phyloP scores from a whole-genome alignment of 2,888 invertebrate species.

The Temnothorax ravouxi region DNA sequence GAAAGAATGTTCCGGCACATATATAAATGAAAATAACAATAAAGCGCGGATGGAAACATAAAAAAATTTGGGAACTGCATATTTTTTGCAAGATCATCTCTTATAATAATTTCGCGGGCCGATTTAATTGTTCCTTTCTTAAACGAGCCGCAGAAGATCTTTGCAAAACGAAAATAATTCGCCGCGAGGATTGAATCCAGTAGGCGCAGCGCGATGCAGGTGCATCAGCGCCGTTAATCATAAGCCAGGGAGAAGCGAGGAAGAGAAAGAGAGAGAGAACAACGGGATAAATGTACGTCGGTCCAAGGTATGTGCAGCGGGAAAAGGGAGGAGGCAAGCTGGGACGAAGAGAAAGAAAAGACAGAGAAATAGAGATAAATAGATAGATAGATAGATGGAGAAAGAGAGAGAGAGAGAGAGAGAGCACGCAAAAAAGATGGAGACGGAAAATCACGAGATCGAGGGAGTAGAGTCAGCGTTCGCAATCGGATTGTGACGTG shows the following conservation, averaged over 20 bases:
- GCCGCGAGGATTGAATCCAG: conserved; percentile 65
- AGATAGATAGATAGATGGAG: conserved; percentile 2
- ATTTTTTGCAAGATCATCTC: not conserved
- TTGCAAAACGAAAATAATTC: conserved; percentile 66
- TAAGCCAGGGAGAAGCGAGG: conserved; percentile 45
- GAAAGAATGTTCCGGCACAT: not conserved
- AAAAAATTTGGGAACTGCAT: not conserved
- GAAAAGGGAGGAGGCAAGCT: conserved; percentile 15
- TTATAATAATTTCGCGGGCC: not conserved
- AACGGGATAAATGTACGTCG: conserved; percentile 59
- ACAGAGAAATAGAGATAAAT: not conserved
- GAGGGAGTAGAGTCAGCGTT: conserved; percentile 55
- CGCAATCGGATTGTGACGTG: conserved; percentile 77
- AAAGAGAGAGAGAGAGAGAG: conserved; percentile 10
- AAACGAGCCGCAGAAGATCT: not conserved
- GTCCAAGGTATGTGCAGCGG: conserved; percentile 4
- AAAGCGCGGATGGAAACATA: not conserved
- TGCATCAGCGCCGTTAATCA: conserved; percentile 73
- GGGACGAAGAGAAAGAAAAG: conserved; percentile 1
- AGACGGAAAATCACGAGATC: conserved; percentile 23
- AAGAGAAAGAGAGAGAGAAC: conserved; percentile 33
- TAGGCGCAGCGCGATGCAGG: conserved; percentile 67
- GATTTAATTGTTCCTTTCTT: conserved; percentile 10
- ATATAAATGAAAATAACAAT: not conserved
- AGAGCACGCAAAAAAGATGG: conserved; percentile 1